Percentiles rank a stretch among this genome's conserved stretches.
phyloP scores from a whole-genome alignment of 2,113 vertebrate genomes.

The Eulemur macaco region DNA sequence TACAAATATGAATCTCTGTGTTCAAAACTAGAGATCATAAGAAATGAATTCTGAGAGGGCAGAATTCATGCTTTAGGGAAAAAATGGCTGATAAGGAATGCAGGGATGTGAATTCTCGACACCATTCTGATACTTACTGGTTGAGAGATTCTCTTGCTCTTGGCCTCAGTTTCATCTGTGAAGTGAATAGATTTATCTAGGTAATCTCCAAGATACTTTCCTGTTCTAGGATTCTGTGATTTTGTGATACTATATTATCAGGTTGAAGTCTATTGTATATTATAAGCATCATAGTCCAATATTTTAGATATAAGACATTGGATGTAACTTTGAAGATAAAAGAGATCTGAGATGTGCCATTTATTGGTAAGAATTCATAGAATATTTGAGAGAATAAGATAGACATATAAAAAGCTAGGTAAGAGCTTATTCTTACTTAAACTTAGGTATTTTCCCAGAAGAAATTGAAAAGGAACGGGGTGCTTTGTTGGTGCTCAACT shows the following conservation, averaged over 20 bases:
- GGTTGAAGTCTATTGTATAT: not conserved
- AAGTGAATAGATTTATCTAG: not conserved
- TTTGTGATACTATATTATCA: not conserved
- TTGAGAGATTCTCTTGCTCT: not conserved
- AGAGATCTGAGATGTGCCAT: not conserved
- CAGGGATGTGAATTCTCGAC: not conserved
- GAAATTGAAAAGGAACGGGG: not conserved
- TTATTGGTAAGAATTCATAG: not conserved
- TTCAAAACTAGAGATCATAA: not conserved
- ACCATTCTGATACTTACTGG: not conserved
- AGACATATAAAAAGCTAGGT: not conserved
- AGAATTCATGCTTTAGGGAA: not conserved
- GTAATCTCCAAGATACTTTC: not conserved
- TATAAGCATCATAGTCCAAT: not conserved
- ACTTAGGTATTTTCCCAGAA: not conserved
- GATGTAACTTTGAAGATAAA: not conserved
- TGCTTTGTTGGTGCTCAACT: not conserved
- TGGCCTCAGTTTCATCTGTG: not conserved
- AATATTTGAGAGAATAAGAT: not conserved
- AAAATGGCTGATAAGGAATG: not conserved
- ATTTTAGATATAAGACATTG: not conserved
- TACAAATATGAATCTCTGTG: constrained; percentile 21
- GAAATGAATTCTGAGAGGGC: constrained; percentile 19
- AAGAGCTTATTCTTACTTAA: not conserved
- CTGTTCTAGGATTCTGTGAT: not conserved